Conservation (phyloP, 2,888 invertebrate species). For the Pseudeuparius sepicola region DNA sequence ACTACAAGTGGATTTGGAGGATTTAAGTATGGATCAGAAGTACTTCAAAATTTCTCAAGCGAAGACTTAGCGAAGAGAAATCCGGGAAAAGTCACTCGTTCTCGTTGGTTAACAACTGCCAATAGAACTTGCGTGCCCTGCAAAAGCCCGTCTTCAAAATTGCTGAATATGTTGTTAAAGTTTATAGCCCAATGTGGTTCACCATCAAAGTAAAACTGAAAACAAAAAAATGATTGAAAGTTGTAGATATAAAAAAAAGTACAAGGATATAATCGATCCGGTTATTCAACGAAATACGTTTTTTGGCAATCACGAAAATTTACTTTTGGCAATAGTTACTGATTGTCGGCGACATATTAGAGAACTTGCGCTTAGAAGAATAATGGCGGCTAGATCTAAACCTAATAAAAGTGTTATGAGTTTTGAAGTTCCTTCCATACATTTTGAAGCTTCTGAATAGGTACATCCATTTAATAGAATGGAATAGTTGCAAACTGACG, state of each 20-base stretch:
- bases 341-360: conserved; percentile 1
- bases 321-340: conserved; percentile 2
- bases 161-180: conserved; percentile 2
- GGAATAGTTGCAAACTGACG: conserved; percentile 1
- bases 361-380: conserved; percentile 2
- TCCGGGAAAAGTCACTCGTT: conserved; percentile 8
- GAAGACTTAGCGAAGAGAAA: conserved; percentile 9
- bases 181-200: conserved; percentile 9
- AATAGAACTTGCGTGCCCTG: conserved; percentile 8
- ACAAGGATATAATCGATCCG: conserved; percentile 7
- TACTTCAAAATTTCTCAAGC: conserved; percentile 11
- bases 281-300: conserved; percentile 8
- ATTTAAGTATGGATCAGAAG: conserved; percentile 9
- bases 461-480: conserved; percentile 1
- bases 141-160: conserved; percentile 2
- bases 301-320: conserved; percentile 6
- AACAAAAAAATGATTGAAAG: conserved; percentile 5
- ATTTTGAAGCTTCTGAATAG: too few relatives aligned
- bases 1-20: conserved; percentile 1
- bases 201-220: conserved; percentile 7
- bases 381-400: conserved; percentile 2
- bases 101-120: conserved; percentile 11
- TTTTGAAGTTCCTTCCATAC: too few relatives aligned
- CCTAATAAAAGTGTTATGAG: too few relatives aligned
- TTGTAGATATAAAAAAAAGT: conserved; percentile 4